These are phyloP conservation scores for Pemphigus obesinymphae DNA, from an alignment of 1,140 invertebrate species.

Conservation along the genomic window DNA sequence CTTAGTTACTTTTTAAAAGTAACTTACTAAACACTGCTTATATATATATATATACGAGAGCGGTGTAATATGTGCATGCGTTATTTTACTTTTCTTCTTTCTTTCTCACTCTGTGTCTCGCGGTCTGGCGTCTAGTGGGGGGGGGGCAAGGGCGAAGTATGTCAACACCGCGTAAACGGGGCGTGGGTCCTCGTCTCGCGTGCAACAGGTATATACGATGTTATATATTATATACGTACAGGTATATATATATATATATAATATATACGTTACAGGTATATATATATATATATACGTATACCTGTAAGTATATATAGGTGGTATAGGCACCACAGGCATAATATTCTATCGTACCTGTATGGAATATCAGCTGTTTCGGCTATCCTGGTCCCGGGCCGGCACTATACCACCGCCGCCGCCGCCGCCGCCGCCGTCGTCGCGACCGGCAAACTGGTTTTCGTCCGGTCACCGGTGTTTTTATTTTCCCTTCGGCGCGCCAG, in stretches of 20 bases:
- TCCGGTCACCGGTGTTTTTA: not conserved
- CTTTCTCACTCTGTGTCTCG: not conserved
- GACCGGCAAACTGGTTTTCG: conserved; percentile 32
- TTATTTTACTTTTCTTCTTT: not conserved
- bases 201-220: too few species aligned
- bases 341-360: not conserved
- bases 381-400: not conserved
- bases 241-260: not conserved
- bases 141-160: conserved; percentile 20
- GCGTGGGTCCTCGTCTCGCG: not conserved
- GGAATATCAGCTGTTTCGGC: conserved; percentile 18
- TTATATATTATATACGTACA: not conserved
- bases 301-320: too few species aligned
- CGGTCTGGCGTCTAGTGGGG: not conserved
- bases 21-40: too few species aligned
- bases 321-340: too few species aligned
- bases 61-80: too few species aligned
- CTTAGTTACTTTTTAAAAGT: too few species aligned
- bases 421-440: not conserved
- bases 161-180: conserved; percentile 27
- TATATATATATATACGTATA: not conserved
- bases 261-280: not conserved
- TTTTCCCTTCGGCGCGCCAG: conserved; percentile 25
- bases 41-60: too few species aligned
- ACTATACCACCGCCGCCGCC: not conserved